Evolutionary conservation across 2,888 invertebrate species (phyloP).

Genomic region (Zaprionus lineosus): DNA sequence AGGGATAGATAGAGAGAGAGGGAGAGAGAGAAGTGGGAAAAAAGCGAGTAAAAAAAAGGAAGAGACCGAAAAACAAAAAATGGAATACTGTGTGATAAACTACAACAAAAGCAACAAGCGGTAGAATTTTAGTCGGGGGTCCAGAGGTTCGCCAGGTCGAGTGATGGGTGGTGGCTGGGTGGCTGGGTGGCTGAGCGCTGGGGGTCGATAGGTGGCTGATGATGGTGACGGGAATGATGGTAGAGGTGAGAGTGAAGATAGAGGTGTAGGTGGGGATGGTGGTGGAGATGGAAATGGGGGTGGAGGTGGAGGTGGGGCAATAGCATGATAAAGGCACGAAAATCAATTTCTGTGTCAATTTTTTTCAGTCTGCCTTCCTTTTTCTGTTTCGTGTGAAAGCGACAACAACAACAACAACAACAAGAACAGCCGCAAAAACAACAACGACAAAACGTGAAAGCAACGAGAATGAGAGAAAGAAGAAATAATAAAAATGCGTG

Average conservation of each 20-base stretch:
- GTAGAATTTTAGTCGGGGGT: too few relatives aligned
- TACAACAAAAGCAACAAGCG: slow-evolving; percentile 33
- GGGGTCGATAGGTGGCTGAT: too few relatives aligned
- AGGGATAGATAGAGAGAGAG: too few relatives aligned
- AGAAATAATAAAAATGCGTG: slow-evolving; percentile 47
- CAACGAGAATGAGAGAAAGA: slow-evolving; percentile 4
- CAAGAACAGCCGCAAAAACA: slow-evolving; percentile 14
- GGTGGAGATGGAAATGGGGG: too few relatives aligned
- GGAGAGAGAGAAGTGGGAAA: background rate
- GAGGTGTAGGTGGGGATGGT: too few relatives aligned
- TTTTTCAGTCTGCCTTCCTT: slow-evolving; percentile 15
- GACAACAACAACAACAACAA: slow-evolving; percentile 20
- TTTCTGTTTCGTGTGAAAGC: slow-evolving; percentile 38
- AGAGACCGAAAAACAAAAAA: slow-evolving; percentile 9
- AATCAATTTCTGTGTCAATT: slow-evolving; percentile 71
- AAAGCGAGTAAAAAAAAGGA: background rate
- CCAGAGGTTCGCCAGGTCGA: too few relatives aligned
- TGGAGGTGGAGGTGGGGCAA: background rate
- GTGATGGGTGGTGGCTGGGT: too few relatives aligned
- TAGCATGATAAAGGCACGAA: slow-evolving; percentile 62
- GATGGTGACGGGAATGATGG: too few relatives aligned
- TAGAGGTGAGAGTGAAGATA: too few relatives aligned
- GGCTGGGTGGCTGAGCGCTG: too few relatives aligned
- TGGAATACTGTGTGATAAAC: slow-evolving; percentile 50
- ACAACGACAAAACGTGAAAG: slow-evolving; percentile 10